Percentiles rank a stretch among this genome's conserved stretches.
These are phyloP conservation scores for Ctenochaetus hawaiiensis DNA, from an alignment of 2,797 vertebrate genomes.

Conservation along the genomic window DNA sequence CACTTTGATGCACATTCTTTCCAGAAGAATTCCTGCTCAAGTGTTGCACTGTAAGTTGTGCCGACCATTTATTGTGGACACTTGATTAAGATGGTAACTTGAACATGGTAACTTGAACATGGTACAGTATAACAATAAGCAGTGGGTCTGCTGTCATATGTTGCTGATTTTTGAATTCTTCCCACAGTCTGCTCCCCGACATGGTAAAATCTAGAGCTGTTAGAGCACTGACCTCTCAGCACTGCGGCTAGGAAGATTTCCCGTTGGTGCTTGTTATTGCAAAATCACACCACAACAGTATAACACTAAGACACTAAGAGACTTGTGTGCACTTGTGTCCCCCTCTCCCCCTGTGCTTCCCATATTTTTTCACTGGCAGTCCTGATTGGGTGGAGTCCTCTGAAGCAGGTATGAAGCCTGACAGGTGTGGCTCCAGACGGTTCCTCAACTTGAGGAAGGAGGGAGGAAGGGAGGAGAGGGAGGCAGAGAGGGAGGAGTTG, in stretches of 20 bases:
- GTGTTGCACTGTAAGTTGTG: not conserved
- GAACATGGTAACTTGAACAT: not conserved
- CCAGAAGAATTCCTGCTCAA: not conserved
- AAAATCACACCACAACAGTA: conserved; percentile 23
- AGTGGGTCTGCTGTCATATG: not conserved
- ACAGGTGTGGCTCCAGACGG: conserved; percentile 50
- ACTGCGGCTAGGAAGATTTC: conserved; percentile 1
- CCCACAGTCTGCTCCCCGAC: not conserved
- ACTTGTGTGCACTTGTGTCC: conserved; percentile 74
- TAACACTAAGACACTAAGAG: conserved; percentile 45
- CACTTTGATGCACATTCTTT: not conserved
- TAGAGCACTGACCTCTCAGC: not conserved
- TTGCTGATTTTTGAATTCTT: not conserved
- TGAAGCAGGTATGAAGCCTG: conserved; percentile 80
- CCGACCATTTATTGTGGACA: not conserved
- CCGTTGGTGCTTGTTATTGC: conserved; percentile 5
- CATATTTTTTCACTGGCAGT: conserved; percentile 66
- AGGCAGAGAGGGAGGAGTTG: conserved; percentile 19
- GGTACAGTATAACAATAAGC: not conserved
- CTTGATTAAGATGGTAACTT: no score
- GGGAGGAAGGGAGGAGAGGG: conserved; percentile 44
- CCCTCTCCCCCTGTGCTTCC: conserved; percentile 56
- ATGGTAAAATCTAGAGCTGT: not conserved
- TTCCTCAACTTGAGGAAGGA: conserved; percentile 4
- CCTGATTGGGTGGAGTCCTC: conserved; percentile 73